A percentile compares a stretch with the other conserved stretches of the same genome.
These are phyloP conservation scores for Branchellion lobata DNA, from an alignment of 2,888 invertebrate species.

Conservation along the genomic window DNA sequence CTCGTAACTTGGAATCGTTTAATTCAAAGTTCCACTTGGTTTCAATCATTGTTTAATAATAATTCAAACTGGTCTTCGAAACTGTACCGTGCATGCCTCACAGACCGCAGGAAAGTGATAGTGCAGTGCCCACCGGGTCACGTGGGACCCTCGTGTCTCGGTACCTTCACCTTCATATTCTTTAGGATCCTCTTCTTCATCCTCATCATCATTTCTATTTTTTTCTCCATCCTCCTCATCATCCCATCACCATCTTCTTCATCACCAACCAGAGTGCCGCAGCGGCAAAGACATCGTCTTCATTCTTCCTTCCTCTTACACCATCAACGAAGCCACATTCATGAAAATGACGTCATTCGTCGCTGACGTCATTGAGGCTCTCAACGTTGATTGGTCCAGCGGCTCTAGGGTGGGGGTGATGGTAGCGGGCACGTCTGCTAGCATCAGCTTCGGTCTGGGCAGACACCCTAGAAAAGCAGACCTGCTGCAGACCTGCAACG, in stretches of 20 bases:
- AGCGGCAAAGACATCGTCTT: constrained; percentile 44
- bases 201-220: neutral
- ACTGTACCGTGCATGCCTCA: too few relatives aligned
- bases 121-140: neutral
- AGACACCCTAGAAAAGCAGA: constrained; percentile 12
- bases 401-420: constrained; percentile 34
- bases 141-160: constrained; percentile 26
- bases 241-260: neutral
- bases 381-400: constrained; percentile 43
- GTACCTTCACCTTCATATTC: neutral
- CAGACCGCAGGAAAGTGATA: neutral
- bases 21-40: neutral
- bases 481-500: constrained; percentile 45
- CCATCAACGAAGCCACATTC: constrained; percentile 41
- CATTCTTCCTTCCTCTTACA: constrained; percentile 43
- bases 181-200: too few relatives aligned
- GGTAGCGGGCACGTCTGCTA: constrained; percentile 34
- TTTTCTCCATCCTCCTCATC: neutral
- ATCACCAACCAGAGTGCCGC: constrained; percentile 39
- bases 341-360: constrained; percentile 42
- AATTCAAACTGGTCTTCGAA: too few relatives aligned
- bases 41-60: neutral
- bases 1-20: neutral
- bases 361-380: constrained; percentile 20
- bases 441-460: constrained; percentile 22